Evolutionary conservation across 2,113 vertebrate species (phyloP).

Genomic region (Jaculus jaculus): DNA sequence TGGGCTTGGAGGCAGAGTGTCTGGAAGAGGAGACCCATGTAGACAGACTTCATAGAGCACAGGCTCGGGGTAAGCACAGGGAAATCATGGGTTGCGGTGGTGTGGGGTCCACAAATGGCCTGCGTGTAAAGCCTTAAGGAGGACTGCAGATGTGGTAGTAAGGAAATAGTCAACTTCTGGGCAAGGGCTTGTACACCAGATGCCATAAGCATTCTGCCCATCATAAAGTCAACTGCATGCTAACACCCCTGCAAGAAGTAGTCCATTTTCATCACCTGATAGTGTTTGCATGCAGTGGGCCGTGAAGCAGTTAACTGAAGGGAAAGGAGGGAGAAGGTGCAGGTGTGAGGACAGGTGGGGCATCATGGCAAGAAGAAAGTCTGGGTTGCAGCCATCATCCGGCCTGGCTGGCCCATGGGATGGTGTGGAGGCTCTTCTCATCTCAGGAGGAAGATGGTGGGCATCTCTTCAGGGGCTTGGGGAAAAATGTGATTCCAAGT

Average conservation of each 20-base stretch:
- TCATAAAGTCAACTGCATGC: background rate
- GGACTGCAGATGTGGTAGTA: background rate
- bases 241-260: no score
- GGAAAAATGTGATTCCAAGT: background rate
- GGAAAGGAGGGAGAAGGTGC: background rate
- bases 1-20: background rate
- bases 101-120: background rate
- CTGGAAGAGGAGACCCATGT: background rate
- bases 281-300: background rate
- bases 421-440: no score
- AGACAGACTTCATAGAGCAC: background rate
- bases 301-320: background rate
- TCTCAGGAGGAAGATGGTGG: background rate
- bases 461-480: no score
- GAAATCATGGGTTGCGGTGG: background rate
- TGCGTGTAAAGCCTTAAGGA: fast-evolving
- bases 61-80: background rate
- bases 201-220: background rate
- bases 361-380: fast-evolving
- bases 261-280: no score
- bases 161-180: background rate
- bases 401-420: background rate
- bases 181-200: no score
- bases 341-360: background rate
- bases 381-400: background rate